Base-by-base conservation (phyloP, 1,140 invertebrate species). In the Penaeus indicus region DNA sequence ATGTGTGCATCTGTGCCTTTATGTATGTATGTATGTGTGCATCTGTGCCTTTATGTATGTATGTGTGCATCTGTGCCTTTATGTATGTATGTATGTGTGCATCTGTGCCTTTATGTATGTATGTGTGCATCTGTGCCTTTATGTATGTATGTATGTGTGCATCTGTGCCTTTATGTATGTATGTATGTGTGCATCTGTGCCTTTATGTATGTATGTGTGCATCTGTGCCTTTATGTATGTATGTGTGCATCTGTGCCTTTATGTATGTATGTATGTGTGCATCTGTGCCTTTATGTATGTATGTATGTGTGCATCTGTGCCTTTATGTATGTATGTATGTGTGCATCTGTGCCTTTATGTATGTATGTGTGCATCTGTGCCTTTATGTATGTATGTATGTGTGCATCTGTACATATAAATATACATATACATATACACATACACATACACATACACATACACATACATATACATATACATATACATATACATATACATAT, bases 1-100 rank as follows among this genome's bases (percentile, higher is more conserved):
- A 75, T 75, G 38, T 75, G n/a, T 75, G 38, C n/a, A 75, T 75
- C 18, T 75, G 27, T 75, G 21, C n/a, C 25, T 75, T 7, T 75
- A 25, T 25, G 22, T 75, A 75, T 75, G 38, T 75, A 75, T 75
- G 21, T 25, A 75, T n/a, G 19, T 27, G 27, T 75, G 38, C 21
- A 75, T n/a, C n/a, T n/a, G n/a, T n/a, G n/a, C n/a, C n/a, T n/a
- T n/a, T n/a, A n/a, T 27, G 38, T 75, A 27, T 75, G 38, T 25
- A 75, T 75, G 38, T 25, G n/a, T 75, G 38, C 22, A 75, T 75
- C 18, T 75, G 3, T 75, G 22, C n/a, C 25, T 25, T 7, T 75
- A 75, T 75, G 38, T 75, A 75, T 75, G 38, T 75, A 75, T n/a
- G 38, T 75, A n/a, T n/a, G n/a, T n/a, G 5, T 38, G 38, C 38